Conservation (phyloP, 2,888 invertebrate species). For the Limnephilus marmoratus region DNA sequence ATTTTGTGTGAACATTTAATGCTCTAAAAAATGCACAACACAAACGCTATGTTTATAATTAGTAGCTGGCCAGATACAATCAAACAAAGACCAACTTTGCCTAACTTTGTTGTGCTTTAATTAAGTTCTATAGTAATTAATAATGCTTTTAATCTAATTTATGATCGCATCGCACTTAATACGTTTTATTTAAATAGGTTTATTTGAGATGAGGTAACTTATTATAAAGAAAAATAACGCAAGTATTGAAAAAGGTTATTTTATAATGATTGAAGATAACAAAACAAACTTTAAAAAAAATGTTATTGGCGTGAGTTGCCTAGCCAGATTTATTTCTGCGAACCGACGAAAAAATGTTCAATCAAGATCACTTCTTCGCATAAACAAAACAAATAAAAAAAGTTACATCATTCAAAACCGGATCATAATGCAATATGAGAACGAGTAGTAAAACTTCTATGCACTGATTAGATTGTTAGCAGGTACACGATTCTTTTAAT, state of each 20-base stretch:
- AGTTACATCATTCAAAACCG: neutral
- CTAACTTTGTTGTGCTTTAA: neutral
- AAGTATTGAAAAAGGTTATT: neutral
- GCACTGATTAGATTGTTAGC: neutral
- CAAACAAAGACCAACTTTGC: neutral
- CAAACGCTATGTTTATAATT: neutral
- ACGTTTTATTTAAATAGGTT: neutral
- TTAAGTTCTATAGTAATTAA: neutral
- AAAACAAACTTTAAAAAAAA: neutral
- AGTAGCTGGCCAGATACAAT: neutral
- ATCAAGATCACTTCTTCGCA: neutral
- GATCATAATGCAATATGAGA: neutral
- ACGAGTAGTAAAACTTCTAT: neutral
- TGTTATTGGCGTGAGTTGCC: neutral
- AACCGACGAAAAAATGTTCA: neutral
- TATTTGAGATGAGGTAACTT: neutral
- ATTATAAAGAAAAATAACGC: neutral
- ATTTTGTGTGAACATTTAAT: neutral
- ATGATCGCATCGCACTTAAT: neutral
- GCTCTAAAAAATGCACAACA: neutral
- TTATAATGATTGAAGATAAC: neutral
- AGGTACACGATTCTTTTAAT: neutral
- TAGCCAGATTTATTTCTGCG: neutral
- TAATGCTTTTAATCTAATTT: neutral
- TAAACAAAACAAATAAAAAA: neutral